Evolutionary conservation across 2,888 invertebrate genomes (phyloP), one percentile per base, ranked within the genome.

Genomic region (Caenorhabditis panamensis): DNA sequence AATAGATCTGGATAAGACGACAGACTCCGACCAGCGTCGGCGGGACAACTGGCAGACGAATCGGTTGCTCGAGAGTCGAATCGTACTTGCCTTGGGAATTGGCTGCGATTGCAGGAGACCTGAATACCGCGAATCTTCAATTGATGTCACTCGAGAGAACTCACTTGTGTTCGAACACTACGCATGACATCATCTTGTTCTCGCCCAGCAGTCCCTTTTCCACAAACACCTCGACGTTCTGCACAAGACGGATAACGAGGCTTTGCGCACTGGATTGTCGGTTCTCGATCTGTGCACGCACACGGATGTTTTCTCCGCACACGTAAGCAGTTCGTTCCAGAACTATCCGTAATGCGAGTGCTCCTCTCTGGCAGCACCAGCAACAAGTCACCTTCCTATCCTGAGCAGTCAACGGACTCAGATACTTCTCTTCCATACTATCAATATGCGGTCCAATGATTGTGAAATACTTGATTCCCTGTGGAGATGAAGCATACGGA

Each of bases 381-480:
- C 94, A 94, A 89, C 94, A 94, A 6, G 93, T 93, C 49, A 94
- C 93, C 87, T 93, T 93, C 79, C 93, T 92, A 88, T 94, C 94
- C 86, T 94, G 93, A 18, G 93, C 93, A 44, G 94, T 93, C 89
- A 94, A 92, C 0, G 94, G 94, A 92, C 94, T 94, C 94, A 95
- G 92, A 90, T 94, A 94, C 88, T 94, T 94, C 90, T 94, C 94
- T 84, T 95, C 95, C 94, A 94, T 94, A 91, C 94, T 94, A 91
- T 95, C 95, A 86, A 94, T 94, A 89, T 94, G 94, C 16, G 95
- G 95, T 2, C 94, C 95, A 85, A 95, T 94, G 56, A 95, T 93
- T 1, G 95, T 94, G 91, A 95, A 95, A 91, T 95, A 95, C 90
- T 95, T 95, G 92, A 94, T 94, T 13, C 94, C 94, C 90, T 95